Conservation (phyloP, 2,797 vertebrate species). For the Macroramphosus scolopax region DNA sequence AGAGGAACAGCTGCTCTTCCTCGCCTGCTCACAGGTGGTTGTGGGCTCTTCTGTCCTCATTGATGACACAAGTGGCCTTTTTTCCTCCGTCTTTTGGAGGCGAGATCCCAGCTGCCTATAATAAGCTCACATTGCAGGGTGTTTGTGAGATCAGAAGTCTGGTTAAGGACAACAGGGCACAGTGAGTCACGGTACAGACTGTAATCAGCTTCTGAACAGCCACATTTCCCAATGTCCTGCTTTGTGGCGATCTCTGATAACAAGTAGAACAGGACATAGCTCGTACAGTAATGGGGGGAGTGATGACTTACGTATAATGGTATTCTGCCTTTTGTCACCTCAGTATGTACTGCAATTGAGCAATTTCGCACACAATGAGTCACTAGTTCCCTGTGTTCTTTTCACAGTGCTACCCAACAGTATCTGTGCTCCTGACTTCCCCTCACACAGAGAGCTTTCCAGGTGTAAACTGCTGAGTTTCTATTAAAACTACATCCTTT, state of each 20-base stretch:
- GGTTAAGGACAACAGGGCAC: constrained; percentile 41
- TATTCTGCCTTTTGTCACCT: constrained; percentile 17
- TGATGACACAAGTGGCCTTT: constrained; percentile 61
- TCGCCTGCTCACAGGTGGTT: constrained; percentile 69
- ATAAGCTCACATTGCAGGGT: constrained; percentile 47
- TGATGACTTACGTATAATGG: constrained; percentile 27
- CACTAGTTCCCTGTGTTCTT: constrained; percentile 48
- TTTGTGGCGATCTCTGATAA: constrained; percentile 11
- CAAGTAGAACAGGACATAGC: constrained; percentile 32
- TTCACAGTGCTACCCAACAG: constrained; percentile 12
- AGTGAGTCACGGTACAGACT: constrained; percentile 54
- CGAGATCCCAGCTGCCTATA: constrained; percentile 56
- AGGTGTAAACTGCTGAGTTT: too few relatives aligned
- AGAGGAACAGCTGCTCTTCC: constrained; percentile 69
- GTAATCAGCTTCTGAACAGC: constrained; percentile 38
- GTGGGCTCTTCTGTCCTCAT: constrained; percentile 48
- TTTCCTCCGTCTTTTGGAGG: not conserved
- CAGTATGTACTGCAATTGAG: constrained; percentile 16
- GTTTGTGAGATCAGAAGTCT: constrained; percentile 18
- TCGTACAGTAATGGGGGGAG: constrained; percentile 8
- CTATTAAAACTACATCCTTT: too few relatives aligned
- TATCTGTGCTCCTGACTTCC: constrained; percentile 17
- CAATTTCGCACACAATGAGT: constrained; percentile 44
- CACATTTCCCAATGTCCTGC: constrained; percentile 40
- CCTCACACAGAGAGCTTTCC: constrained; percentile 14